phyloP scores from a whole-genome alignment of 2,888 invertebrate species.

The Ophion ellenae region DNA sequence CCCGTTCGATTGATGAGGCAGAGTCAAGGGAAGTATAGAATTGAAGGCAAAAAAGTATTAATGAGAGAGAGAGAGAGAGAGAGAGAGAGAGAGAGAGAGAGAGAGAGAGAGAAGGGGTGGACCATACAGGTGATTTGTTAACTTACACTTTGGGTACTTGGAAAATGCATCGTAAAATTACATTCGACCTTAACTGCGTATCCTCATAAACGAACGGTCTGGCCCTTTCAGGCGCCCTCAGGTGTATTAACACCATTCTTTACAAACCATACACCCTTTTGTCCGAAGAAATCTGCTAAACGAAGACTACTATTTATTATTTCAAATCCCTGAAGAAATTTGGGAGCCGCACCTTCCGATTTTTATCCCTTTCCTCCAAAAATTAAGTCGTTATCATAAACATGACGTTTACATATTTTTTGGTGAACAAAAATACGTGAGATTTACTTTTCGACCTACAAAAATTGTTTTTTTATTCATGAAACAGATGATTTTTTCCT shows the following conservation, averaged over 20 bases:
- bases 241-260: constrained; percentile 30
- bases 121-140: constrained; percentile 3
- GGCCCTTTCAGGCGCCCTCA: constrained; percentile 30
- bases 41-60: constrained; percentile 46
- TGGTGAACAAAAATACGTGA: not conserved
- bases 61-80: constrained; percentile 30
- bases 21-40: constrained; percentile 32
- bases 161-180: constrained; percentile 23
- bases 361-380: too few species aligned
- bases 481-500: too few species aligned
- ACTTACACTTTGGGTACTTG: constrained; percentile 10
- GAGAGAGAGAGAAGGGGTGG: not conserved
- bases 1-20: constrained; percentile 30
- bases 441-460: not conserved
- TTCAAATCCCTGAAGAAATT: too few species aligned
- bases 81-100: constrained; percentile 7
- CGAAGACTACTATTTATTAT: too few species aligned
- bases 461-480: not conserved
- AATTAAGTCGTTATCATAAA: too few species aligned
- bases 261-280: not conserved
- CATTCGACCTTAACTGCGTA: constrained; percentile 53
- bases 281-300: not conserved
- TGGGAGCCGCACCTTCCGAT: too few species aligned
- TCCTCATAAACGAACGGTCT: constrained; percentile 25
- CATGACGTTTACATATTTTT: not conserved